Conservation (phyloP, 1,140 invertebrate genomes). For the Cataglyphis hispanica region DNA sequence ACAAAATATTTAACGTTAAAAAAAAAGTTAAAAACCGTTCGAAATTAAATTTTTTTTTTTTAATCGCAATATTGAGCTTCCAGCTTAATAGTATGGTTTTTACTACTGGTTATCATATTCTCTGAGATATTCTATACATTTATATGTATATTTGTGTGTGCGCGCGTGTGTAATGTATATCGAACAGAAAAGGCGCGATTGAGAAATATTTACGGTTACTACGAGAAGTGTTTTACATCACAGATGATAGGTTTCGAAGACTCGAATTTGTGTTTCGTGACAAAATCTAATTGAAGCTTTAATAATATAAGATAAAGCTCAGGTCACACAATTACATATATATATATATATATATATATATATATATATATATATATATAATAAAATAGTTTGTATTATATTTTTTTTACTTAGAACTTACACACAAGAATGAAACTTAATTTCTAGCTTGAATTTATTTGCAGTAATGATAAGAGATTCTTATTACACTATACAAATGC, state of each 20-base stretch:
- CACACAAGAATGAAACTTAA: slow-evolving; percentile 2
- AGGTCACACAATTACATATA: neutral
- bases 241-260: slow-evolving; percentile 43
- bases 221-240: slow-evolving; percentile 30
- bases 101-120: slow-evolving; percentile 49
- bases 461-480: slow-evolving; percentile 7
- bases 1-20: slow-evolving; percentile 8
- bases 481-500: slow-evolving; percentile 17
- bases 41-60: slow-evolving; percentile 11
- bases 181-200: slow-evolving; percentile 15
- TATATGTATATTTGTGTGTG: slow-evolving; percentile 40
- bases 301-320: neutral
- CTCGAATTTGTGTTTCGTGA: slow-evolving; percentile 38
- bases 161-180: neutral
- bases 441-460: neutral
- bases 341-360: neutral
- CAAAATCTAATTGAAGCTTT: slow-evolving; percentile 3
- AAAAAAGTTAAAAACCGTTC: slow-evolving; percentile 15
- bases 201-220: slow-evolving; percentile 34
- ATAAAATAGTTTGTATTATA: slow-evolving; percentile 6
- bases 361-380: neutral
- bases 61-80: neutral
- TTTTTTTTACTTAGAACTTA: slow-evolving; percentile 14
- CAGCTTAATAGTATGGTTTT: slow-evolving; percentile 5
- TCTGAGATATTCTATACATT: slow-evolving; percentile 55